Base-by-base conservation (phyloP, 2,888 invertebrate species). In the Cosmia trapezina region DNA sequence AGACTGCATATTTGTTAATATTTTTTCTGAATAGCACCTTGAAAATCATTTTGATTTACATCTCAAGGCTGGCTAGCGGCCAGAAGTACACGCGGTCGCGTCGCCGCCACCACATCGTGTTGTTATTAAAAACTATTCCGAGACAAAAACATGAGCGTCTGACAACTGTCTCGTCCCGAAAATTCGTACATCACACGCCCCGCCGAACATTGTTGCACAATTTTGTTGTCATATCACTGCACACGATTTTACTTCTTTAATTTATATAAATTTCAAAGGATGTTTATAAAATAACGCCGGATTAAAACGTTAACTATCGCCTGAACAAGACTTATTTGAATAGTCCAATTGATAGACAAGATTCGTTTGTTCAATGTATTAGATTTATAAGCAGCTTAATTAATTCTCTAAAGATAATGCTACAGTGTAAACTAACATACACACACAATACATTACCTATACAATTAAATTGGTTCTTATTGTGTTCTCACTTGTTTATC, bases 111-210 rank as follows among this genome's bases (percentile, higher is more conserved):
- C 81, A 87, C 86, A 87, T 88, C 80, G 88, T 87, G 85, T 90
- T 88, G 86, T 88, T 87, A 85, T 86, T 86, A 87, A 82, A 85
- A 86, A 86, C 80, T 84, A 77, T 78, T 86, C 72, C 69, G 76
- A 83, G 85, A 87, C 84, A 85, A 89, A 89, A 87, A 89, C 86
- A 88, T 83, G 70, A 81, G 79, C 85, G 89, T 91, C 90, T 91
- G 87, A 87, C 85, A 84, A 80, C 78, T 87, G 90, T 90, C 91
- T 91, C 89, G 87, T 11, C 53, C 51, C 60, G 64, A 65, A 73
- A 70, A 70, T 76, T 85, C 81, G 78, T 85, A 83, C 57, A 22
- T 57, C 47, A 51, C 57, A 6, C 51, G 43, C 80, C 76, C 78
- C 70, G 77, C 73, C 37, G 37, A 2, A 51, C 57, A 73, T 78